phyloP scores from a whole-genome alignment of 2,888 invertebrate genomes.

The Dichetophora obliterata region DNA sequence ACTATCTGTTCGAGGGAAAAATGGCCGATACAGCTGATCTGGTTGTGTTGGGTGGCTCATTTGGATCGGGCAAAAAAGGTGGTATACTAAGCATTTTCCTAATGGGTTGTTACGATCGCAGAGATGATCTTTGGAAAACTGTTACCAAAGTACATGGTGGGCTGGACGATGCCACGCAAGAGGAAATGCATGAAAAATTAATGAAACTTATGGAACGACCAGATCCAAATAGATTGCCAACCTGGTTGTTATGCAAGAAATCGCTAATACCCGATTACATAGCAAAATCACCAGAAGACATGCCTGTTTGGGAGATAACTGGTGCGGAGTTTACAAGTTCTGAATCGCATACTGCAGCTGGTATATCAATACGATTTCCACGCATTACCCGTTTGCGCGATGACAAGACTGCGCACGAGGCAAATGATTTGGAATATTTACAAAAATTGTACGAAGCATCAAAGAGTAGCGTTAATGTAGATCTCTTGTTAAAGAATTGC shows the following conservation, averaged over 20 bases:
- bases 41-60: constrained; percentile 95
- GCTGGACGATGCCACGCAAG: constrained; percentile 88
- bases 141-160: constrained; percentile 94
- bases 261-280: constrained; percentile 92
- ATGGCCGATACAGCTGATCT: constrained; percentile 97
- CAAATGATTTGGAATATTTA: constrained; percentile 84
- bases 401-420: constrained; percentile 88
- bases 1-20: constrained; percentile 91
- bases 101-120: constrained; percentile 88
- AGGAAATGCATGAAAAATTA: constrained; percentile 77
- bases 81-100: constrained; percentile 94
- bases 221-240: constrained; percentile 78
- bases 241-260: constrained; percentile 86
- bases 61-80: constrained; percentile 92
- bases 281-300: constrained; percentile 83
- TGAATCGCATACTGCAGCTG: constrained; percentile 89
- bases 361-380: constrained; percentile 94
- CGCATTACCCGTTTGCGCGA: constrained; percentile 84
- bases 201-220: constrained; percentile 81
- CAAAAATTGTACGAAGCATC: constrained; percentile 78
- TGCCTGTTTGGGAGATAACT: constrained; percentile 96
- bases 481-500: constrained; percentile 61
- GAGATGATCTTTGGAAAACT: constrained; percentile 81
- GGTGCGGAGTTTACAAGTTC: constrained; percentile 85
- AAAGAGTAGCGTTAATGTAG: constrained; percentile 69